Conservation (phyloP, 2,888 invertebrate species). For the Carcina quercana region DNA sequence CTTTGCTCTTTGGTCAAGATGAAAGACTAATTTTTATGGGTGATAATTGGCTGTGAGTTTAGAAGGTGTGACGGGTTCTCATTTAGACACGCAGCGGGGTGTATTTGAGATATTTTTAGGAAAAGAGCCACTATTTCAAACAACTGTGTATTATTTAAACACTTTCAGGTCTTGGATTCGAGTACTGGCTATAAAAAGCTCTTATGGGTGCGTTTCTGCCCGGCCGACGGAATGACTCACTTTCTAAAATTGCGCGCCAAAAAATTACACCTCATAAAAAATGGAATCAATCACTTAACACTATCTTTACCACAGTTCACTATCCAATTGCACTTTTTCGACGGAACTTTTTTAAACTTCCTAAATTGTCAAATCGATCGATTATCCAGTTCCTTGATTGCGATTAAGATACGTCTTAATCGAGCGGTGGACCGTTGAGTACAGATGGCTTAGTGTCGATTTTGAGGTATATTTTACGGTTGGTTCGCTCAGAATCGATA, state of each 20-base stretch:
- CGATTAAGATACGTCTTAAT: constrained; percentile 36
- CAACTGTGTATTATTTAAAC: no score
- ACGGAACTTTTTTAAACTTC: no score
- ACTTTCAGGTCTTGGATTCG: no score
- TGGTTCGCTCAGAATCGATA: constrained; percentile 49
- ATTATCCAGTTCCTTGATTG: constrained; percentile 13
- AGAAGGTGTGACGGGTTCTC: constrained; percentile 1
- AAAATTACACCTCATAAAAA: constrained; percentile 1
- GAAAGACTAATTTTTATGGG: constrained; percentile 20
- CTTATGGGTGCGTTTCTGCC: no score
- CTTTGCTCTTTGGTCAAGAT: constrained; percentile 23
- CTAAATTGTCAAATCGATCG: constrained; percentile 4
- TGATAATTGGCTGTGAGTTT: constrained; percentile 7
- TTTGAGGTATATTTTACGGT: constrained; percentile 72
- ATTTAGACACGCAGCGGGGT: not conserved
- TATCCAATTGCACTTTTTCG: no score
- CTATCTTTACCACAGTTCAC: no score
- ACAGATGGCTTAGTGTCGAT: constrained; percentile 54
- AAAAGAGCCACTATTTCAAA: no score
- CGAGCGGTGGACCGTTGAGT: constrained; percentile 33
- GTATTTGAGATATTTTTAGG: not conserved
- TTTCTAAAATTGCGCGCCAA: no score
- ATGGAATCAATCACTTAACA: not conserved
- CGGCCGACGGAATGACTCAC: no score
- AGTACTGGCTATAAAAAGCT: no score